phyloP scores from a whole-genome alignment of 2,888 invertebrate genomes.

The Tromatobia lineatoria region DNA sequence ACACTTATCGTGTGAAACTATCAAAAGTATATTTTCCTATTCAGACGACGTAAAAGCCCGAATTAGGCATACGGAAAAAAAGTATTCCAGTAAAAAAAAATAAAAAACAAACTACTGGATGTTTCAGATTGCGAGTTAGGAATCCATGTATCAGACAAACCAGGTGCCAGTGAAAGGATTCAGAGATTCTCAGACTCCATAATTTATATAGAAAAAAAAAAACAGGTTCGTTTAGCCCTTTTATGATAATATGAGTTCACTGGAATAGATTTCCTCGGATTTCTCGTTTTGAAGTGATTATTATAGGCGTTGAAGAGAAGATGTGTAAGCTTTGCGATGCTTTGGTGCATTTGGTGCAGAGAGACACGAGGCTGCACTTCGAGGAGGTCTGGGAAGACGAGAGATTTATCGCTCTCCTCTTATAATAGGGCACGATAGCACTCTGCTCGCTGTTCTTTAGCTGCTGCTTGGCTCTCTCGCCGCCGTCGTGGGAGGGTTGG shows the following conservation, averaged over 20 bases:
- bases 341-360: conserved; percentile 53
- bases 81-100: no score
- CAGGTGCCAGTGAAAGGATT: conserved; percentile 30
- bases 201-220: neutral
- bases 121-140: conserved; percentile 9
- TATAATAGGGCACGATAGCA: conserved; percentile 75
- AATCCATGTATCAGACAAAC: conserved; percentile 25
- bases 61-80: no score
- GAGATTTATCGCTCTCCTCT: conserved; percentile 81
- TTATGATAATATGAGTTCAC: neutral
- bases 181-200: neutral
- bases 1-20: no score
- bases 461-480: conserved; percentile 31
- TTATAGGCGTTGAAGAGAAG: conserved; percentile 9
- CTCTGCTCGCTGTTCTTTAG: conserved; percentile 17
- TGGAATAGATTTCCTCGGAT: conserved; percentile 8
- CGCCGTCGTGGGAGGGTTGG: conserved; percentile 77
- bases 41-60: no score
- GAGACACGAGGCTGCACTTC: conserved; percentile 71
- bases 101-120: neutral
- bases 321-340: conserved; percentile 25
- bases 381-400: conserved; percentile 79
- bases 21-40: no score
- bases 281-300: neutral
- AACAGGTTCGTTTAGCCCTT: neutral